phyloP scores from a whole-genome alignment of 1,140 invertebrate species.

The Bombus ignitus region DNA sequence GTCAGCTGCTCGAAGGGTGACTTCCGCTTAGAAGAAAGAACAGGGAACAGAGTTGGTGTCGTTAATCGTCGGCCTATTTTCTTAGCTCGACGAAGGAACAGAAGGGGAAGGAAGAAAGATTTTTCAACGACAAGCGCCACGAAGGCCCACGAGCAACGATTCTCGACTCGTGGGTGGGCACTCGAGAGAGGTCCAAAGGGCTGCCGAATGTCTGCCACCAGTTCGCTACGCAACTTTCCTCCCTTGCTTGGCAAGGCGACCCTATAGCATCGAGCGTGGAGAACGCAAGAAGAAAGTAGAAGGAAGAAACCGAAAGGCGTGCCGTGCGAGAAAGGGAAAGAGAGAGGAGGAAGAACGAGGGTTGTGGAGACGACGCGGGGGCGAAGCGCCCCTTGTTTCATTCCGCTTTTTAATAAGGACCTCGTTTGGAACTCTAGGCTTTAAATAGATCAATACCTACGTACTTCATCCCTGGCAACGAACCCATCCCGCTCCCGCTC shows the following conservation, averaged over 20 bases:
- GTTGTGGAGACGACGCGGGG: slow-evolving; percentile 32
- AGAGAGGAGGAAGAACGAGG: not conserved
- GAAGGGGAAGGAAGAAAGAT: not conserved
- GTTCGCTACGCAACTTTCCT: slow-evolving; percentile 53
- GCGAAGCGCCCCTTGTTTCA: slow-evolving; percentile 77
- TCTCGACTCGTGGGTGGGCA: slow-evolving; percentile 12
- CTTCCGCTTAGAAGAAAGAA: not conserved
- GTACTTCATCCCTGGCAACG: slow-evolving; percentile 81
- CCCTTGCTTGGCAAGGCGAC: slow-evolving; percentile 21
- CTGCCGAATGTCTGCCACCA: slow-evolving; percentile 35
- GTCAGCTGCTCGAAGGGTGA: not conserved
- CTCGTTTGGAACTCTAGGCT: slow-evolving; percentile 83
- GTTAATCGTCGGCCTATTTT: slow-evolving; percentile 10
- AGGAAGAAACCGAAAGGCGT: slow-evolving; percentile 46
- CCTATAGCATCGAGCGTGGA: slow-evolving; percentile 38
- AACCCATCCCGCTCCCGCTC: slow-evolving; percentile 72
- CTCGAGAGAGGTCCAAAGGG: slow-evolving; percentile 36
- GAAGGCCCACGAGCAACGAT: slow-evolving; percentile 5
- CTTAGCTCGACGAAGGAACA: not conserved
- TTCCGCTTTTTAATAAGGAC: slow-evolving; percentile 83
- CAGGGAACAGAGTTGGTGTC: not conserved
- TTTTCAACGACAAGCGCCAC: not conserved
- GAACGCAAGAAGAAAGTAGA: slow-evolving; percentile 52
- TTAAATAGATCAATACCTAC: slow-evolving; percentile 83
- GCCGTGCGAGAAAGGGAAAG: slow-evolving; percentile 10